Evolutionary conservation across 2,797 vertebrate genomes (phyloP).

Genomic region (Danio aesculapii): DNA sequence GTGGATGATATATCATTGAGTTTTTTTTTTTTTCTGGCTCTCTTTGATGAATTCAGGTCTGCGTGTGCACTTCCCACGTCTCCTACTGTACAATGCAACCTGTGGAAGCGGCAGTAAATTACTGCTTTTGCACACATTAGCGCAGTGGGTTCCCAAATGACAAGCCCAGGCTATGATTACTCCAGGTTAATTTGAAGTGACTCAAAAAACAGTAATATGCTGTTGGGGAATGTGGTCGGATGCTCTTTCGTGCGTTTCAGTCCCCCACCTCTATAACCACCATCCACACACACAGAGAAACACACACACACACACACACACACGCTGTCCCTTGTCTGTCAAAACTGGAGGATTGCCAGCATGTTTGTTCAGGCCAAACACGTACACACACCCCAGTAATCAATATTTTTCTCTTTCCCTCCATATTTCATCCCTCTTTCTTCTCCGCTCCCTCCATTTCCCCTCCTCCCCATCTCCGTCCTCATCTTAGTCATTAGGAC

Average conservation of each 20-base stretch:
- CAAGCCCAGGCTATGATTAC: slow-evolving; percentile 40
- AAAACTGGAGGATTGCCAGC: slow-evolving; percentile 66
- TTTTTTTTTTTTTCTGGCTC: slow-evolving; percentile 8
- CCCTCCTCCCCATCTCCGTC: slow-evolving; percentile 30
- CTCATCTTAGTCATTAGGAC: slow-evolving; percentile 54
- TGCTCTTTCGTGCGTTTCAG: neutral
- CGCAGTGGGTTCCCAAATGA: slow-evolving; percentile 46
- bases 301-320: slow-evolving; percentile 26
- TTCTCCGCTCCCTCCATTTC: slow-evolving; percentile 9
- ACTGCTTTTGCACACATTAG: slow-evolving; percentile 45
- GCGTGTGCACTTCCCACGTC: slow-evolving; percentile 26
- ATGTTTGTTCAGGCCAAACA: slow-evolving; percentile 80
- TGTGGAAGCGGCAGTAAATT: slow-evolving; percentile 39
- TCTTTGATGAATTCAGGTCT: slow-evolving; percentile 36
- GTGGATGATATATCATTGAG: slow-evolving; percentile 18
- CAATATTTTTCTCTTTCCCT: slow-evolving; percentile 75
- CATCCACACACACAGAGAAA: slow-evolving; percentile 13
- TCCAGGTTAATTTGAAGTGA: slow-evolving; percentile 42
- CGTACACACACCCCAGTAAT: slow-evolving; percentile 75
- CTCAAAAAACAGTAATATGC: slow-evolving; percentile 41
- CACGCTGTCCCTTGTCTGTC: slow-evolving; percentile 66
- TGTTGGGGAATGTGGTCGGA: slow-evolving; percentile 11
- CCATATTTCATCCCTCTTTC: slow-evolving; percentile 70
- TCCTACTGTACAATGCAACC: slow-evolving; percentile 38
- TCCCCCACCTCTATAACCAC: neutral